Conservation (phyloP, 2,888 invertebrate genomes). For the Dynastes maya region DNA sequence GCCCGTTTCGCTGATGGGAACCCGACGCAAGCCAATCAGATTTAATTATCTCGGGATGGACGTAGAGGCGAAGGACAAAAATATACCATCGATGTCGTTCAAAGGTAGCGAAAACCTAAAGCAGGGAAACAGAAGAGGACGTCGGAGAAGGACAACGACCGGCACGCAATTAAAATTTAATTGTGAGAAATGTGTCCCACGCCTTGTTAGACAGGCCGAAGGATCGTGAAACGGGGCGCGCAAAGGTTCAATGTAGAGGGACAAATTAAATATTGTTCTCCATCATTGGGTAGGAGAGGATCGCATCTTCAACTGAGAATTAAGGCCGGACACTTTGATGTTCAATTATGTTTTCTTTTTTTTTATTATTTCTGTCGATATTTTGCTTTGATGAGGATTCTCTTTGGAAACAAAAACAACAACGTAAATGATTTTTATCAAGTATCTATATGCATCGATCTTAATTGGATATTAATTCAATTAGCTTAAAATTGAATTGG, state of each 20-base stretch:
- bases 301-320: too few species aligned
- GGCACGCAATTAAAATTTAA: constrained; percentile 27
- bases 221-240: not conserved
- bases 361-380: too few species aligned
- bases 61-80: not conserved
- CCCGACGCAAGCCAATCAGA: constrained; percentile 22
- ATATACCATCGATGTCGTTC: constrained; percentile 17
- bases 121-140: not conserved
- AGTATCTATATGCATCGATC: too few species aligned
- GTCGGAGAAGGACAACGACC: constrained; percentile 13
- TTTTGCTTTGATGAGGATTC: too few species aligned
- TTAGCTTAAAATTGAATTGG: too few species aligned
- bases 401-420: too few species aligned
- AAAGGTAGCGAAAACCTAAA: not conserved
- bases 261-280: constrained; percentile 14
- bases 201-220: constrained; percentile 1
- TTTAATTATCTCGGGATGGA: constrained; percentile 35
- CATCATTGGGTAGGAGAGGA: too few species aligned
- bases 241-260: not conserved
- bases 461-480: too few species aligned
- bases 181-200: constrained; percentile 23
- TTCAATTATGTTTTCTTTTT: too few species aligned
- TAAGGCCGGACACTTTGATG: too few species aligned
- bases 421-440: too few species aligned
- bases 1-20: not conserved